Evolutionary conservation across 37 sponge, comb jelly and placozoan species (phyloP).

Genomic region (Eunapius fragilis): DNA sequence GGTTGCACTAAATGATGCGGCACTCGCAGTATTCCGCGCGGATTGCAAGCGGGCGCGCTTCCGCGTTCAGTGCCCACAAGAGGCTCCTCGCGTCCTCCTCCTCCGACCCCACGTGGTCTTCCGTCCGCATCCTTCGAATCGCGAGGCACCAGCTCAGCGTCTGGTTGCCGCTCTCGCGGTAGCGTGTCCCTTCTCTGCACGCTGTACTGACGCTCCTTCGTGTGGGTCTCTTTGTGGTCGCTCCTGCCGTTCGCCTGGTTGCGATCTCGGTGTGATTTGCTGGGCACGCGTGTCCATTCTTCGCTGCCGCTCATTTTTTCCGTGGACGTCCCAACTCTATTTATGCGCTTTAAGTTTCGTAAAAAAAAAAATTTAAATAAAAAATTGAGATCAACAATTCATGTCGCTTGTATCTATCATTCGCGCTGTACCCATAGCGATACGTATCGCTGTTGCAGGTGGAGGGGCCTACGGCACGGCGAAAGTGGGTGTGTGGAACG

Average conservation of each 20-base stretch:
- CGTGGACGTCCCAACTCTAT: background rate
- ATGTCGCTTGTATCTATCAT: background rate
- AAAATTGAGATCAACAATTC: background rate
- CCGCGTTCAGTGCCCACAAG: background rate
- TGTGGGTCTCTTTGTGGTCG: background rate
- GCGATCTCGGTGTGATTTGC: background rate
- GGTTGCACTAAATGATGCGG: background rate
- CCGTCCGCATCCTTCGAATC: background rate
- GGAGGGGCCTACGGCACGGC: constrained; percentile 58
- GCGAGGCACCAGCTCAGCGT: background rate
- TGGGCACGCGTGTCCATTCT: background rate
- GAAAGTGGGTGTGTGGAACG: constrained; percentile 50
- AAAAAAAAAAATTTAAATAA: background rate
- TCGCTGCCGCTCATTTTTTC: background rate
- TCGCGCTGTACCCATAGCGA: background rate
- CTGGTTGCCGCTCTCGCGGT: background rate
- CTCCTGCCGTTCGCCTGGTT: background rate
- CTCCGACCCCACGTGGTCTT: background rate
- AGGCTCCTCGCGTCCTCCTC: background rate
- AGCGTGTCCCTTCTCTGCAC: background rate
- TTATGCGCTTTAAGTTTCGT: background rate
- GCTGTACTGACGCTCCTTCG: background rate
- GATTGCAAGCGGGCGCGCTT: background rate
- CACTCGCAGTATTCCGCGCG: background rate
- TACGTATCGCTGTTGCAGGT: constrained; percentile 5